A percentile compares a stretch with the other conserved stretches of the same genome.
phyloP scores from a whole-genome alignment of 2,113 vertebrate species.

The Gila orcuttii region DNA sequence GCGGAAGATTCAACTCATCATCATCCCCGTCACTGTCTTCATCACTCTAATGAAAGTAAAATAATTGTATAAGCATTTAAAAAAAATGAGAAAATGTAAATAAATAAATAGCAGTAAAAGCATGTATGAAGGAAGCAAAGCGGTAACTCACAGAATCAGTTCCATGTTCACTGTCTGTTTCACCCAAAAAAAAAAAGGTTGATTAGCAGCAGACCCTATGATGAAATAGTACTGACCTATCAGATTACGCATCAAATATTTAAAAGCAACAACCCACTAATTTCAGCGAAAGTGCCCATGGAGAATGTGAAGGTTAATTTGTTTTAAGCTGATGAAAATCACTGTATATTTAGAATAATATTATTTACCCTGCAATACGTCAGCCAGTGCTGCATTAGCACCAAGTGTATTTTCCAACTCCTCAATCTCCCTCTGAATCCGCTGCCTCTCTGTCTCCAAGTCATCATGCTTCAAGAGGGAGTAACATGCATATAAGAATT shows the following conservation, averaged over 20 bases:
- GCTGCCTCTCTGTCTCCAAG: conserved; percentile 71
- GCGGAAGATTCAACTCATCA: conserved; percentile 70
- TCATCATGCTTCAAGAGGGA: conserved; percentile 52
- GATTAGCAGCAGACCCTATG: not conserved
- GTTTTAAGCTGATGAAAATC: not conserved
- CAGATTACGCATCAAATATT: not conserved
- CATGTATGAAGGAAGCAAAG: not conserved
- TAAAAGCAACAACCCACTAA: not conserved
- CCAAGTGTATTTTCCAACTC: conserved; percentile 77
- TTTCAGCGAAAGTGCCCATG: not conserved
- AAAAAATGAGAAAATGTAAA: not conserved
- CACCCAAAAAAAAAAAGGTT: not conserved
- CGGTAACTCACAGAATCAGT: conserved; percentile 55
- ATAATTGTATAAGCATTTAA: not conserved
- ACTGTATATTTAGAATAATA: not conserved
- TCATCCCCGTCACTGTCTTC: conserved; percentile 57
- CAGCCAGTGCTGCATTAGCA: conserved; percentile 12
- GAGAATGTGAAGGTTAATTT: not conserved
- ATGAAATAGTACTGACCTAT: not conserved
- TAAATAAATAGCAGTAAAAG: not conserved
- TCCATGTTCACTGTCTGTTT: conserved; percentile 55
- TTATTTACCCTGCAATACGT: conserved; percentile 32
- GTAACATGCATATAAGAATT: not conserved
- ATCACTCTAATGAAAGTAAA: conserved; percentile 61
- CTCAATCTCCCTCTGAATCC: conserved; percentile 77